Percentiles rank a stretch among this genome's conserved stretches.
These are phyloP conservation scores for Nezara viridula DNA, from an alignment of 2,888 invertebrate genomes.

Conservation along the genomic window DNA sequence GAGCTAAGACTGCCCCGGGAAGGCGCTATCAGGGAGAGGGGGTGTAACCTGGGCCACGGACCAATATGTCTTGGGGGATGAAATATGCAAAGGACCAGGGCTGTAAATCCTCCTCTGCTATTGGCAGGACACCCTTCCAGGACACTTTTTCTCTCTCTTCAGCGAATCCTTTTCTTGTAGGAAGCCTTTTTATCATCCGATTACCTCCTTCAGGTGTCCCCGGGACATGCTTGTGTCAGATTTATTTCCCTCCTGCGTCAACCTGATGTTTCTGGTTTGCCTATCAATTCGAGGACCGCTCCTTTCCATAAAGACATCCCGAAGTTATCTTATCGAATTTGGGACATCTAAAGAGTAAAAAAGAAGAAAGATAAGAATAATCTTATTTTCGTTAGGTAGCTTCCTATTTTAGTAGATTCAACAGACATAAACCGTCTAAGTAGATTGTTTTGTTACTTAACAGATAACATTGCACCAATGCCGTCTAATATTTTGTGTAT, in stretches of 20 bases:
- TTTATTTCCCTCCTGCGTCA: too few species aligned
- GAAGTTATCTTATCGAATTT: neutral
- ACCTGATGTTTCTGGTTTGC: neutral
- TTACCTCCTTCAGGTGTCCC: constrained; percentile 1
- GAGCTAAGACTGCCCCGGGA: neutral
- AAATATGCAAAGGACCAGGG: constrained; percentile 23
- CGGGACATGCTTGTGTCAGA: neutral
- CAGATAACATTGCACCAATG: too few species aligned
- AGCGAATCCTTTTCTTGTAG: constrained; percentile 25
- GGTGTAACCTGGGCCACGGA: neutral
- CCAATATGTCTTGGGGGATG: constrained; percentile 28
- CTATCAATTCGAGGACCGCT: neutral
- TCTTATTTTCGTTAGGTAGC: too few species aligned
- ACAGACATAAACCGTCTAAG: too few species aligned
- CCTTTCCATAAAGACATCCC: neutral
- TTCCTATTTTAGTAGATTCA: too few species aligned
- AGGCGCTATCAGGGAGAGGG: neutral
- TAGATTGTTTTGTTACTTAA: too few species aligned
- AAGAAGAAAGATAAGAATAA: too few species aligned
- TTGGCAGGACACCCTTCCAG: constrained; percentile 41
- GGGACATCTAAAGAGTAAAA: too few species aligned
- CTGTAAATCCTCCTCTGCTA: constrained; percentile 22
- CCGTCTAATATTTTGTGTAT: too few species aligned
- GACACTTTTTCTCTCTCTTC: constrained; percentile 37
- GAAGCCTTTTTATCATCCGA: neutral